These are phyloP conservation scores for Hartigia nigra DNA, from an alignment of 2,888 invertebrate species.

Conservation along the genomic window DNA sequence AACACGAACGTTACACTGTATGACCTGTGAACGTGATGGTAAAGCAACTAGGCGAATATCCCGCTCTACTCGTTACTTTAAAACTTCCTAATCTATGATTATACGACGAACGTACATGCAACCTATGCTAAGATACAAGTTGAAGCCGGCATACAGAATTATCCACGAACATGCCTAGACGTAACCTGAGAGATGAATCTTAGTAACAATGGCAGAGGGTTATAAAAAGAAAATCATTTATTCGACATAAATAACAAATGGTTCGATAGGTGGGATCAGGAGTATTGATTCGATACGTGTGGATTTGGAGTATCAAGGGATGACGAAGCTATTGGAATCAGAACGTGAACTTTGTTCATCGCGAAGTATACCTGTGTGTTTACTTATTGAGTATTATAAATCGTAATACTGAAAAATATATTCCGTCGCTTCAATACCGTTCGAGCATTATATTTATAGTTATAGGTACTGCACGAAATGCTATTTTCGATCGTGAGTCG, in stretches of 20 bases:
- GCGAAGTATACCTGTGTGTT: neutral
- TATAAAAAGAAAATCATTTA: neutral
- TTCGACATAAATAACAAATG: neutral
- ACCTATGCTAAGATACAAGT: neutral
- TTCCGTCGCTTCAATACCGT: neutral
- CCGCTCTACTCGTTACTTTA: neutral
- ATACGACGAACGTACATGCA: neutral
- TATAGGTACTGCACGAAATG: constrained; percentile 2
- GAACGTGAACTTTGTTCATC: neutral
- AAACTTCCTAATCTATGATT: neutral
- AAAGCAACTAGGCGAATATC: neutral
- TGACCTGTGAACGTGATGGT: too few relatives aligned
- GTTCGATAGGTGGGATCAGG: neutral
- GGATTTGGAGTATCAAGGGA: neutral
- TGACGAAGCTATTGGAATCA: neutral
- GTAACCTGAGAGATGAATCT: neutral
- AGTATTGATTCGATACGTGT: neutral
- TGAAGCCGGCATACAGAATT: neutral
- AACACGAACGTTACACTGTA: neutral
- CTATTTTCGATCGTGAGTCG: neutral
- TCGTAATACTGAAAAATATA: neutral
- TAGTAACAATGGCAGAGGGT: neutral
- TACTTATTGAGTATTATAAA: neutral
- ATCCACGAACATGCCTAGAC: neutral
- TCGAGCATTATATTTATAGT: neutral